These are phyloP conservation scores for Maniola jurtina DNA, from an alignment of 1,140 invertebrate genomes.

Conservation along the genomic window DNA sequence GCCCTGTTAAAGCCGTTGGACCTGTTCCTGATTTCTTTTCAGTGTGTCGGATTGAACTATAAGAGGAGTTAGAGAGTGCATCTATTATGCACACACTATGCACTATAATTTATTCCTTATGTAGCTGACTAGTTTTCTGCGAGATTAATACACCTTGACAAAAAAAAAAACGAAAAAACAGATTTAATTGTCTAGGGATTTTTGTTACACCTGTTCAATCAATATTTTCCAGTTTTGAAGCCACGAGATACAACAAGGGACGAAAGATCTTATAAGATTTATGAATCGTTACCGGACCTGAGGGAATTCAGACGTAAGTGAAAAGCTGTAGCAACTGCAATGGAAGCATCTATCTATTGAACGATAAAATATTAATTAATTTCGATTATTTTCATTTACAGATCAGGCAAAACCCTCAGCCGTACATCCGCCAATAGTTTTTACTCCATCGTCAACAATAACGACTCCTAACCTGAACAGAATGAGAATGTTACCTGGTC, in stretches of 20 bases:
- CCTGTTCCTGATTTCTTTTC: too few relatives aligned
- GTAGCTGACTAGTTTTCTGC: too few relatives aligned
- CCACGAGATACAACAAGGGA: not conserved
- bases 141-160: too few relatives aligned
- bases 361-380: too few relatives aligned
- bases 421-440: not conserved
- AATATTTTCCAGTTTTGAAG: constrained; percentile 1
- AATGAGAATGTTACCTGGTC: not conserved
- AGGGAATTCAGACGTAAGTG: not conserved
- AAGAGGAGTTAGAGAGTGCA: too few relatives aligned
- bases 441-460: not conserved
- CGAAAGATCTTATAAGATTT: not conserved
- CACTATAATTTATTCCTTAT: too few relatives aligned
- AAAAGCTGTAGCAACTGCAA: not conserved
- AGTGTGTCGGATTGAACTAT: too few relatives aligned
- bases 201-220: not conserved
- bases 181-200: too few relatives aligned
- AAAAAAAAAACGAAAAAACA: too few relatives aligned
- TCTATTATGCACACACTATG: too few relatives aligned
- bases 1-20: too few relatives aligned
- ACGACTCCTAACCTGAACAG: not conserved
- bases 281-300: constrained; percentile 1
- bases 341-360: too few relatives aligned
- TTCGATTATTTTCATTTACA: not conserved
- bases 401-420: not conserved